Evolutionary conservation across 2,797 vertebrate species (phyloP).

Genomic region (Tolypeutes matacus): DNA sequence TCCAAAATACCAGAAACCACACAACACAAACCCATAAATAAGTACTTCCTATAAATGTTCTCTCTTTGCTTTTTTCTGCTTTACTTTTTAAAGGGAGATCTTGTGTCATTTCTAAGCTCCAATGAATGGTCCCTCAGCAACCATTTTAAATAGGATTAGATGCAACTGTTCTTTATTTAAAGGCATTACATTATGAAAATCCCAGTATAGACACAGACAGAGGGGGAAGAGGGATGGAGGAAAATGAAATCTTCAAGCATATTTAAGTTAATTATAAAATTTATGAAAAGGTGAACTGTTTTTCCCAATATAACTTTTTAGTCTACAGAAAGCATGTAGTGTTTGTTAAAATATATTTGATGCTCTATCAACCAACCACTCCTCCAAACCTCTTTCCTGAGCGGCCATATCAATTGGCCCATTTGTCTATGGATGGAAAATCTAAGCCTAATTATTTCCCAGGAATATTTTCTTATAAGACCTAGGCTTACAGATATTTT

Average conservation of each 20-base stretch:
- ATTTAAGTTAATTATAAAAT: slow-evolving; percentile 57
- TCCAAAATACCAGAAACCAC: slow-evolving; percentile 6
- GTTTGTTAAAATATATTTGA: slow-evolving; percentile 30
- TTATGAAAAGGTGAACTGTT: neutral
- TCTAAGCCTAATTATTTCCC: neutral
- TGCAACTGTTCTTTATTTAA: slow-evolving; percentile 73
- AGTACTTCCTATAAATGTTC: slow-evolving; percentile 42
- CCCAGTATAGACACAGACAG: slow-evolving; percentile 51
- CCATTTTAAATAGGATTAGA: slow-evolving; percentile 75
- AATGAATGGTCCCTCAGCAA: slow-evolving; percentile 77
- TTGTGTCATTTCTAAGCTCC: slow-evolving; percentile 63
- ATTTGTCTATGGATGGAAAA: neutral
- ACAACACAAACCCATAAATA: neutral
- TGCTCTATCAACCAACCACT: neutral
- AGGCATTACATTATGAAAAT: slow-evolving; percentile 59
- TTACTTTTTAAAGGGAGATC: slow-evolving; percentile 66
- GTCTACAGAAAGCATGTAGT: neutral
- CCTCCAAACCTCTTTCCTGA: neutral
- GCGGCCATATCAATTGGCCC: neutral
- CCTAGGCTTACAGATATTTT: slow-evolving; percentile 19
- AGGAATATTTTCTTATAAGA: neutral
- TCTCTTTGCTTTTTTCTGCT: slow-evolving; percentile 58
- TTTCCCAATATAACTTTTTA: neutral
- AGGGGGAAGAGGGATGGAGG: neutral
- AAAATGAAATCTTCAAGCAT: neutral